Conservation (phyloP, 2,113 vertebrate species). For the Phoenicopterus ruber region DNA sequence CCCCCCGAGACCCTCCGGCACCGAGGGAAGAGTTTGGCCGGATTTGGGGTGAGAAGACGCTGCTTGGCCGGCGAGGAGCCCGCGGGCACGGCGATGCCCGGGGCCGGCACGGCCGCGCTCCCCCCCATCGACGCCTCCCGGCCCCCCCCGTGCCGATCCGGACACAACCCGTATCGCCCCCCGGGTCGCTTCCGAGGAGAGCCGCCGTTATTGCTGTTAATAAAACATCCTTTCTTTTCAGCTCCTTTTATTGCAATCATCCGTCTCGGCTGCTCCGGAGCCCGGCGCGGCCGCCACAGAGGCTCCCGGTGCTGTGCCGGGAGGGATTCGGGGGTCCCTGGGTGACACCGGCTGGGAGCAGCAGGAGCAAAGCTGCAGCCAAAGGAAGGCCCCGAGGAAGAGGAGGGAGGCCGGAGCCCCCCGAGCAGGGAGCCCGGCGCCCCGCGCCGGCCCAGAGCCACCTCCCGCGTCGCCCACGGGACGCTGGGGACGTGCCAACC, state of each 20-base stretch:
- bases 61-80: not conserved
- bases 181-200: not conserved
- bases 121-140: not conserved
- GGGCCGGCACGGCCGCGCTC: not conserved
- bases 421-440: too few species aligned
- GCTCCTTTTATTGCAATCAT: not conserved
- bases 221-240: not conserved
- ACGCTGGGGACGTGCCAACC: too few species aligned
- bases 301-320: too few species aligned
- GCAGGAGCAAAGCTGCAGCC: not conserved
- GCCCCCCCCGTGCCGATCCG: not conserved
- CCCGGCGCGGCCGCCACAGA: not conserved
- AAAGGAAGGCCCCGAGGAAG: not conserved
- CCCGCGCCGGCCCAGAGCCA: not conserved
- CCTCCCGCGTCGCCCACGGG: not conserved
- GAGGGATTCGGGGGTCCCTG: not conserved
- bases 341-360: too few species aligned
- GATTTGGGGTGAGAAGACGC: not conserved
- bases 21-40: not conserved
- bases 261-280: not conserved
- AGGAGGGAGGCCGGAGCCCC: not conserved
- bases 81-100: fast-evolving
- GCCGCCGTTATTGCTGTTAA: not conserved
- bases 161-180: not conserved
- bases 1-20: not conserved